Conservation (phyloP, 2,888 invertebrate species). For the Nephrocerus scutellatus region DNA sequence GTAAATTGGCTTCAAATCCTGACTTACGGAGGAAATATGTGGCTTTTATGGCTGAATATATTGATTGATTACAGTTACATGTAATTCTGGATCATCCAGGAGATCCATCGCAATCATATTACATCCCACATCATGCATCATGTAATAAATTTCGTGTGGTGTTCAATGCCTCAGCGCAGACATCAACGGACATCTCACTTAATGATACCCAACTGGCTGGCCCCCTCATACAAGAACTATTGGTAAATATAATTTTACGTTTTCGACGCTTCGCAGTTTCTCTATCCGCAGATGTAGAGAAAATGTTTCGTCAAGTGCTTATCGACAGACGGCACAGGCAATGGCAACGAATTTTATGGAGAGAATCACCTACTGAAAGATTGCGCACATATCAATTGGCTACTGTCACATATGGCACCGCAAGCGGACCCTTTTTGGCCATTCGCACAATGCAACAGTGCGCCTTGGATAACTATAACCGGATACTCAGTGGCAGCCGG, state of each 20-base stretch:
- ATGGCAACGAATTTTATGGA: conserved; percentile 25
- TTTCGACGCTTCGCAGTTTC: conserved; percentile 21
- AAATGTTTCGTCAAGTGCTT: conserved; percentile 24
- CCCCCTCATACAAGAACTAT: conserved; percentile 4
- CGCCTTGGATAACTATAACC: conserved; percentile 8
- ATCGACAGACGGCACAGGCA: conserved; percentile 17
- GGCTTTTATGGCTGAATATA: conserved; percentile 9
- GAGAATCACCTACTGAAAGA: conserved; percentile 18
- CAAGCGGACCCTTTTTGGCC: conserved; percentile 16
- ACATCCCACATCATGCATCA: conserved; percentile 11
- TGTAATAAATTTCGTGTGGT: conserved; percentile 9
- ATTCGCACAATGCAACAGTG: conserved; percentile 14
- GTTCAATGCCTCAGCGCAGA: conserved; percentile 8
- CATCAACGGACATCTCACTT: conserved; percentile 5
- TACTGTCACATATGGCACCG: conserved; percentile 24
- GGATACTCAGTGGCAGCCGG: neutral
- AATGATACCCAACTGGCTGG: conserved; percentile 7
- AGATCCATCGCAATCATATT: conserved; percentile 2
- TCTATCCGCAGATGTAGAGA: conserved; percentile 25
- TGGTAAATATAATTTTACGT: conserved; percentile 20
- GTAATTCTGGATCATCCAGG: conserved; percentile 4
- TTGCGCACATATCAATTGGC: conserved; percentile 21
- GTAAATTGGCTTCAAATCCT: conserved; percentile 2
- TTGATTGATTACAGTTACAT: conserved; percentile 6
- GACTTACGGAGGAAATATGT: conserved; percentile 3